phyloP scores from a whole-genome alignment of 2,797 vertebrate genomes.

The Cirrhinus molitorella region DNA sequence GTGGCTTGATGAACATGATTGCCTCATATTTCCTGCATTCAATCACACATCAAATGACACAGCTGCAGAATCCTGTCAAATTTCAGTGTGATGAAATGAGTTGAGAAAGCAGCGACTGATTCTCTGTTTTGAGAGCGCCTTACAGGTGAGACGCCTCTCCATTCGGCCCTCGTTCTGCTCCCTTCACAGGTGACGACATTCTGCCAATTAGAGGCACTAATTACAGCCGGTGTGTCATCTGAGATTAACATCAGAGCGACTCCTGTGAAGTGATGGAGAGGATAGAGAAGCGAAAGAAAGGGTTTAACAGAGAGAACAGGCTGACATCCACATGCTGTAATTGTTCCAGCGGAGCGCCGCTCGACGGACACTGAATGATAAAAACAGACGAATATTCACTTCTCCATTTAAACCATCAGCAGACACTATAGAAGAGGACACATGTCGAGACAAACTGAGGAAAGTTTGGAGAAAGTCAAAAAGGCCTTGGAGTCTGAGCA shows the following conservation, averaged over 20 bases:
- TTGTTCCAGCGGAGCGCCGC: neutral
- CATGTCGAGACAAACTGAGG: neutral
- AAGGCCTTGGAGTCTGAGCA: neutral
- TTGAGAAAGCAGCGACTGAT: neutral
- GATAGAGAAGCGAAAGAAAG: conserved; percentile 9
- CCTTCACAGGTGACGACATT: conserved; percentile 24
- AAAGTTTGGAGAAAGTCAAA: neutral
- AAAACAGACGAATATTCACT: neutral
- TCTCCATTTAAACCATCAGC: neutral
- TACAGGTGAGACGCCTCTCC: neutral
- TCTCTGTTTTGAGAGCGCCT: neutral
- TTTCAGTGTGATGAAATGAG: neutral
- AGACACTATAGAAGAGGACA: neutral
- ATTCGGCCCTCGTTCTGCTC: neutral
- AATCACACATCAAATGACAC: neutral
- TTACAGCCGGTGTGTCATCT: conserved; percentile 49
- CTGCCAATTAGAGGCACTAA: conserved; percentile 39
- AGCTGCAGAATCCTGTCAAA: neutral
- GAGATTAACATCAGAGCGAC: conserved; percentile 50
- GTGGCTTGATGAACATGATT: conserved; percentile 35
- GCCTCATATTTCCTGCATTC: conserved; percentile 13
- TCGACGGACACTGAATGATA: conserved; percentile 1
- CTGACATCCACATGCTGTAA: conserved; percentile 6
- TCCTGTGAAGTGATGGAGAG: conserved; percentile 37
- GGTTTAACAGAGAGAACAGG: conserved; percentile 24